Base-by-base conservation (phyloP, 2,797 vertebrate genomes). In the Neoniphon sammara region DNA sequence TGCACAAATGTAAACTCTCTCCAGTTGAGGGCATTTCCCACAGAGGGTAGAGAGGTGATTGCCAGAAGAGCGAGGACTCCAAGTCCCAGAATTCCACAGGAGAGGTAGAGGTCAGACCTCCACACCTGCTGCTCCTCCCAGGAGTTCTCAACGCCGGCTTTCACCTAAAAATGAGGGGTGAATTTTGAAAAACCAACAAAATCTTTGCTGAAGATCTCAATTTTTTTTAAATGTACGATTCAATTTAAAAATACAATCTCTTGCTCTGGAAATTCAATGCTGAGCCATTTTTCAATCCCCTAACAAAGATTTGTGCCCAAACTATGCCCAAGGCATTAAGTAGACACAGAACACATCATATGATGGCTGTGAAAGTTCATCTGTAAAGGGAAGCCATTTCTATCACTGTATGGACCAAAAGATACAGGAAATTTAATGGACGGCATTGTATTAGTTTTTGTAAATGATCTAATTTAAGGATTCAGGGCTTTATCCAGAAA, bases 1-100 rank as follows among this genome's bases (percentile, higher is more conserved):
- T 98, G 96, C 62, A 98, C 76, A 31, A 96, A 97, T 66, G 92
- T 96, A 90, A 98, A 98, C 88, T 98, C 97, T 73, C 93, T 95
- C 97, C 97, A 98, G 91, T 92, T 98, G 81, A 98, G 94, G 7
- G 93, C 82, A 73, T 95, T 95, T 46, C 94, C 93, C 36, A 98
- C 95, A 58, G 97, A 96, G 0, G 97, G 96, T 75, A 97, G 89
- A 3, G 97, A 97, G 68, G 96, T 94, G 80, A 97, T 80, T 3
- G 96, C 96, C 88, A 98, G 91, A 74, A 97, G 85, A 17, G 94
- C 90, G 61, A 97, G 93, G 7, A 94, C 88, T 62, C 95, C 96
- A 4, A 98, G 90, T 76, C 94, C 96, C 90, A 97, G 92, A 82
- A 98, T 94, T 66, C 96, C 97, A 86, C 94, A 87, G 18, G 95